Conservation (phyloP, 2,113 vertebrate species). For the Morone chrysops region DNA sequence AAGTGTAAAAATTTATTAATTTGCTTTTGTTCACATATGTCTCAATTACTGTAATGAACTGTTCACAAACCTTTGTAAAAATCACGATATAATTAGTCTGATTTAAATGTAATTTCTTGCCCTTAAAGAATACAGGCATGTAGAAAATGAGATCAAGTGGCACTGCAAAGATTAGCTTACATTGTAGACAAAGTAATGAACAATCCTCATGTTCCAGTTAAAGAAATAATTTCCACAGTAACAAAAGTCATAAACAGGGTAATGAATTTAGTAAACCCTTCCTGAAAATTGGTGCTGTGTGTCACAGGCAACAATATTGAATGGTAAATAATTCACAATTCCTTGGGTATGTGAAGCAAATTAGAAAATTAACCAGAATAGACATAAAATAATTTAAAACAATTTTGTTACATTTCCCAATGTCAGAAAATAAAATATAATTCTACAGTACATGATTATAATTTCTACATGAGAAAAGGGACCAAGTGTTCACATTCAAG, state of each 20-base stretch:
- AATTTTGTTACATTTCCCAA: neutral
- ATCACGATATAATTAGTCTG: neutral
- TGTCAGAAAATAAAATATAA: neutral
- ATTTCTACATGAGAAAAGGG: neutral
- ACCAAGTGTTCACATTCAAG: too few species aligned
- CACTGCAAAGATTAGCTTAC: neutral
- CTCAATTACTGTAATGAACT: neutral
- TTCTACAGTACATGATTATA: neutral
- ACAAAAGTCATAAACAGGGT: neutral
- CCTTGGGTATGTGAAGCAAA: neutral
- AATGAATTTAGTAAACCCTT: neutral
- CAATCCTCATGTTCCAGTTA: neutral
- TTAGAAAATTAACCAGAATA: neutral
- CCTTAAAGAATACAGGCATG: neutral
- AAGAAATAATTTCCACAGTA: neutral
- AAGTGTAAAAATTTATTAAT: neutral
- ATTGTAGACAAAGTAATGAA: neutral
- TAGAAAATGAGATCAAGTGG: neutral
- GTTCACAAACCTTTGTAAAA: neutral
- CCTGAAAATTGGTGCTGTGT: neutral
- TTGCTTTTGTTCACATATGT: neutral
- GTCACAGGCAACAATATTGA: neutral
- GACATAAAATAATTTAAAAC: neutral
- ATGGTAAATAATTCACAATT: conserved; percentile 6
- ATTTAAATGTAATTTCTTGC: neutral